phyloP scores from a whole-genome alignment of 2,888 invertebrate species.

The Amiota mariae region DNA sequence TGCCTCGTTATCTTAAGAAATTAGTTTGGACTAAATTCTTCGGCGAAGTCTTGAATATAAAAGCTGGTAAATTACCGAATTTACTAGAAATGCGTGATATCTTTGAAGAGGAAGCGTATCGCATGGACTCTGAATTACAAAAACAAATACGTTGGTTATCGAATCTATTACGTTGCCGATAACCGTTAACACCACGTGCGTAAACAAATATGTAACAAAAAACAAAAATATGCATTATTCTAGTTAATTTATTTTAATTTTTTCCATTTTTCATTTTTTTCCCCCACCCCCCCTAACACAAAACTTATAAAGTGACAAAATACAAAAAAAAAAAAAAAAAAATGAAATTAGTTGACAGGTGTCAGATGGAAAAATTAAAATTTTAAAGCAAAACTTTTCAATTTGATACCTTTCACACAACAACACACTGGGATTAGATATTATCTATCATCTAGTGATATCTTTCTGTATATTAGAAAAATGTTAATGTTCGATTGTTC shows the following conservation, averaged over 20 bases:
- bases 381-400: too few species aligned
- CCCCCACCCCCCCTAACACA: not conserved
- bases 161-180: slow-evolving; percentile 72
- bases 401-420: too few species aligned
- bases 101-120: slow-evolving; percentile 70
- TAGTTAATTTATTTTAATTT: slow-evolving; percentile 3
- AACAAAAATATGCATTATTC: not conserved
- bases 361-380: too few species aligned
- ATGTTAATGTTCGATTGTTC: too few species aligned
- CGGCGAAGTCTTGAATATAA: slow-evolving; percentile 86
- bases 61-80: slow-evolving; percentile 84
- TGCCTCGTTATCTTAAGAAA: slow-evolving; percentile 84
- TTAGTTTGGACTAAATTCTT: slow-evolving; percentile 89
- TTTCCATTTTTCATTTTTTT: not conserved
- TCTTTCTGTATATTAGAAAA: too few species aligned
- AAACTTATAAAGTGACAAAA: not conserved
- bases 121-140: slow-evolving; percentile 73
- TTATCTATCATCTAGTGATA: too few species aligned
- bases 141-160: slow-evolving; percentile 72
- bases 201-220: slow-evolving; percentile 10
- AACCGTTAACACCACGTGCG: slow-evolving; percentile 46
- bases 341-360: not conserved
- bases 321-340: too few species aligned
- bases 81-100: slow-evolving; percentile 74
- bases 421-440: too few species aligned